Evolutionary conservation across 2,888 invertebrate genomes (phyloP).

Genomic region (Charanyca ferruginea): DNA sequence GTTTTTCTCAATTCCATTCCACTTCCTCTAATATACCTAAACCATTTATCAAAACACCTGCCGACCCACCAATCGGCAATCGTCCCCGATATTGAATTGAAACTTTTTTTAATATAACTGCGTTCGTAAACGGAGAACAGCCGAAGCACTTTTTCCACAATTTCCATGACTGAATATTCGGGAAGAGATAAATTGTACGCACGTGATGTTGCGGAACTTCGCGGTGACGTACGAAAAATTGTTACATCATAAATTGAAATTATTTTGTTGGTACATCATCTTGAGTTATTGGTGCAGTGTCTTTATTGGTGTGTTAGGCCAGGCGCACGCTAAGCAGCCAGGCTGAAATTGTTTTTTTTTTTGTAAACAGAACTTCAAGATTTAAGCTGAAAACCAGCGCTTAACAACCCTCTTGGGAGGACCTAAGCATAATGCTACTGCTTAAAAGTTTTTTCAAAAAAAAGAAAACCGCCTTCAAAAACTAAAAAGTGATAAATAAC

Average conservation of each 20-base stretch:
- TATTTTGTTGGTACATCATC: constrained; percentile 48
- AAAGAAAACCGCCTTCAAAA: no score
- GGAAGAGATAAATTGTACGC: constrained; percentile 73
- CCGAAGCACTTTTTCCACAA: constrained; percentile 56
- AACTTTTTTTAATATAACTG: constrained; percentile 65
- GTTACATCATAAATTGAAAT: constrained; percentile 70
- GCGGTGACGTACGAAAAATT: constrained; percentile 75
- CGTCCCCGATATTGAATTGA: constrained; percentile 56
- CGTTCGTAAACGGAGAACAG: constrained; percentile 40
- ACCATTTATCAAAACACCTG: constrained; percentile 49
- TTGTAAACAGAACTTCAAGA: no score
- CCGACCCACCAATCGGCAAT: constrained; percentile 14
- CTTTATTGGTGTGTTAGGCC: neutral
- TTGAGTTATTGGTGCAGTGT: constrained; percentile 19
- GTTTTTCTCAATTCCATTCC: neutral
- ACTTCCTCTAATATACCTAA: neutral
- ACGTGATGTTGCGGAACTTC: constrained; percentile 74
- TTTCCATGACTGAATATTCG: constrained; percentile 67
- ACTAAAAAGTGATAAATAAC: no score
- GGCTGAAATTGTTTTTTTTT: no score
- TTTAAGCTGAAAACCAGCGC: no score
- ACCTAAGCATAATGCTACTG: no score
- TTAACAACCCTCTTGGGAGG: no score
- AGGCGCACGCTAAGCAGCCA: no score
- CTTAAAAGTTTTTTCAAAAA: no score